These are phyloP conservation scores for Drosophila guanche DNA, from an alignment of 1,140 invertebrate species.

Conservation along the genomic window DNA sequence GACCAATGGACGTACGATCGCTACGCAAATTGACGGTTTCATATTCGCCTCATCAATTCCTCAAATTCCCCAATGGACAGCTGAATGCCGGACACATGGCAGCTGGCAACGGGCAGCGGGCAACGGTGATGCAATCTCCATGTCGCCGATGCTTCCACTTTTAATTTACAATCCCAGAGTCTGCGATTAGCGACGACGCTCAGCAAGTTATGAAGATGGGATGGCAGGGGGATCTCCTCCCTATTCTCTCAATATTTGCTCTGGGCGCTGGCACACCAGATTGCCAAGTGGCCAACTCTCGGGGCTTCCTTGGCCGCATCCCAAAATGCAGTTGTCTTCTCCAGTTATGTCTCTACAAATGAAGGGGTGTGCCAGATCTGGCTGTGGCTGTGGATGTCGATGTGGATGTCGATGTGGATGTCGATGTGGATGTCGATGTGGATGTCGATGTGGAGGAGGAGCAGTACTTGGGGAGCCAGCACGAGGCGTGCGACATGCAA, in stretches of 20 bases:
- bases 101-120: slow-evolving; percentile 55
- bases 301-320: slow-evolving; percentile 34
- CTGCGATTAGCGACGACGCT: slow-evolving; percentile 61
- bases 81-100: slow-evolving; percentile 51
- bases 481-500: slow-evolving; percentile 66
- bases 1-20: not conserved
- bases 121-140: slow-evolving; percentile 59
- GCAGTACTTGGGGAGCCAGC: slow-evolving; percentile 8
- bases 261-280: slow-evolving; percentile 56
- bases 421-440: slow-evolving; percentile 8
- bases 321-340: slow-evolving; percentile 70
- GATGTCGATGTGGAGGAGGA: slow-evolving; percentile 23
- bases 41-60: slow-evolving; percentile 34
- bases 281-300: slow-evolving; percentile 40
- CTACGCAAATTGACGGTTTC: slow-evolving; percentile 64
- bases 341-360: slow-evolving; percentile 23
- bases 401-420: too few relatives aligned
- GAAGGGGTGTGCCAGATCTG: slow-evolving; percentile 53
- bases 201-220: slow-evolving; percentile 50
- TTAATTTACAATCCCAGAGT: slow-evolving; percentile 56
- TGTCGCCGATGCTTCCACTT: slow-evolving; percentile 30
- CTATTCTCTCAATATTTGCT: slow-evolving; percentile 58
- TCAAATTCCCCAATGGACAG: not conserved
- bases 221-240: slow-evolving; percentile 4
- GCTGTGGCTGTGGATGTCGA: slow-evolving; percentile 14